These are phyloP conservation scores for Microcaecilia unicolor DNA, from an alignment of 2,797 vertebrate genomes.

Conservation along the genomic window DNA sequence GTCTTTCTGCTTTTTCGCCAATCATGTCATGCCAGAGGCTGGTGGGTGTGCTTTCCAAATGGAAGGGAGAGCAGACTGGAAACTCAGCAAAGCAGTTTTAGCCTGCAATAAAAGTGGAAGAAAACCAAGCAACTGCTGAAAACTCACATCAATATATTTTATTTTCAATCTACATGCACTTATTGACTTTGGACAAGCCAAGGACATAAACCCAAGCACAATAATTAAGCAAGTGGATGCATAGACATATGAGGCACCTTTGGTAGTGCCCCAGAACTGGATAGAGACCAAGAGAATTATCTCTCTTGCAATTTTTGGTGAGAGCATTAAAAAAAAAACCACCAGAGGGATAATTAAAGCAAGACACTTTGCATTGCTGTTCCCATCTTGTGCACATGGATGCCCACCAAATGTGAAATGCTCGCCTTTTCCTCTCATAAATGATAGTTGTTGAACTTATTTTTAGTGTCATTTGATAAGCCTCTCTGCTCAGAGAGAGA, in stretches of 20 bases:
- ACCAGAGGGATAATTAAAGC: constrained; percentile 75
- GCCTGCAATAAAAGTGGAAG: neutral
- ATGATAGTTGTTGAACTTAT: constrained; percentile 98
- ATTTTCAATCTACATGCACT: constrained; percentile 45
- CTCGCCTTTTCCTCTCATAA: constrained; percentile 70
- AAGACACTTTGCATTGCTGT: constrained; percentile 42
- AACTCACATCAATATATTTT: constrained; percentile 42
- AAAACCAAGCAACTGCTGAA: constrained; percentile 10
- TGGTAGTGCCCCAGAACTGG: constrained; percentile 45
- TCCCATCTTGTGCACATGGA: constrained; percentile 53
- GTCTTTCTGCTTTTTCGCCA: neutral
- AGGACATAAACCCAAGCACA: constrained; percentile 53
- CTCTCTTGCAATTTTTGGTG: constrained; percentile 44
- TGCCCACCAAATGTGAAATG: constrained; percentile 66
- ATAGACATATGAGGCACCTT: no score
- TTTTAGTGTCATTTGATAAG: constrained; percentile 99
- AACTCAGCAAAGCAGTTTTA: neutral
- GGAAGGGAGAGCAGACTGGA: fast-evolving
- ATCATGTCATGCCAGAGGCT: fast-evolving
- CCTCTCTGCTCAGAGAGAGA: constrained; percentile 79
- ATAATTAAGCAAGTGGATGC: constrained; percentile 51
- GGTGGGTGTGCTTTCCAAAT: neutral
- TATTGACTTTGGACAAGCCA: constrained; percentile 46
- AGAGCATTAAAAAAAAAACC: no score
- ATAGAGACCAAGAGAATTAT: constrained; percentile 48